Evolutionary conservation across 1,140 invertebrate genomes (phyloP).

Genomic region (Drosophila parvula): DNA sequence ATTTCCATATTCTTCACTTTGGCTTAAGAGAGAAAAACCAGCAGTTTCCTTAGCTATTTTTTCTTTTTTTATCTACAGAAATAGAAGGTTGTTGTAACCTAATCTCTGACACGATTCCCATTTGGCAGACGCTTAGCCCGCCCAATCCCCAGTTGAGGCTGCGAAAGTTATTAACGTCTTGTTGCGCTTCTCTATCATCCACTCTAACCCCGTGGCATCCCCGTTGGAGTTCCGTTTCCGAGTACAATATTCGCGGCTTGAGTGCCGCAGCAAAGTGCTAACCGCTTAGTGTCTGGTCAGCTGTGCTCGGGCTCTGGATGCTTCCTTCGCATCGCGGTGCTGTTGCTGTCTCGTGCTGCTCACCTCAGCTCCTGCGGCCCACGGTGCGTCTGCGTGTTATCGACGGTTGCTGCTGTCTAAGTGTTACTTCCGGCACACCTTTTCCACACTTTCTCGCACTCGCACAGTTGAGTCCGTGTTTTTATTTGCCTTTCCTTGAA

Average conservation of each 20-base stretch:
- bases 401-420: slow-evolving; percentile 32
- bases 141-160: not conserved
- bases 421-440: slow-evolving; percentile 61
- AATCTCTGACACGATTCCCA: slow-evolving; percentile 19
- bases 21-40: not conserved
- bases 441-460: not conserved
- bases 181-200: slow-evolving; percentile 22
- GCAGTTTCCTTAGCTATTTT: not conserved
- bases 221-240: slow-evolving; percentile 17
- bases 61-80: no score
- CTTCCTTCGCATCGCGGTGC: slow-evolving; percentile 44
- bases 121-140: no score
- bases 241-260: slow-evolving; percentile 39
- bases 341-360: not conserved
- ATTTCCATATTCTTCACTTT: slow-evolving; percentile 10
- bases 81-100: no score
- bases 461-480: slow-evolving; percentile 32
- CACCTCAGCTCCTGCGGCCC: slow-evolving; percentile 4
- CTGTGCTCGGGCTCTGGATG: slow-evolving; percentile 26
- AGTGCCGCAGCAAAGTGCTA: slow-evolving; percentile 15
- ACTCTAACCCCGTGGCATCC: not conserved
- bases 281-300: slow-evolving; percentile 56
- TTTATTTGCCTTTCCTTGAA: slow-evolving; percentile 60
- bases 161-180: slow-evolving; percentile 35
- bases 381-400: slow-evolving; percentile 64